Percentiles rank a stretch among this genome's conserved stretches.
These are phyloP conservation scores for Scomber japonicus DNA, from an alignment of 2,113 vertebrate genomes.

Conservation along the genomic window DNA sequence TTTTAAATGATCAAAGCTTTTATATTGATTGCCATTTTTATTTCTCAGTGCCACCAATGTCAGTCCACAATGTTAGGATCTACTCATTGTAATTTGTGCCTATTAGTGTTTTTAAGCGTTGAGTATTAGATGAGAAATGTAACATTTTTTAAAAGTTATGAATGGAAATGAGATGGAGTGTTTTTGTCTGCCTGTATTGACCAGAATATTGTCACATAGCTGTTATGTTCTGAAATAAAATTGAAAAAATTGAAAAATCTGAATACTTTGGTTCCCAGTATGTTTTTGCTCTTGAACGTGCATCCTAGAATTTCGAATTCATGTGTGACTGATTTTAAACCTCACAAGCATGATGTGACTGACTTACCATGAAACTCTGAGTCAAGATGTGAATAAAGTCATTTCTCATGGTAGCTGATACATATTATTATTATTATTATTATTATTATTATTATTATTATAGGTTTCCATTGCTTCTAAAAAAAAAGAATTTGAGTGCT, in stretches of 20 bases:
- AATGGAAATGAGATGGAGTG: not conserved
- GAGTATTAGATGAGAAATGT: not conserved
- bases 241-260: slow-evolving; percentile 13
- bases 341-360: not conserved
- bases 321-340: not conserved
- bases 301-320: not conserved
- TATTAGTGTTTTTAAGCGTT: slow-evolving; percentile 40
- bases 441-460: too few species aligned
- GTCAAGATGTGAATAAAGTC: not conserved
- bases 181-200: slow-evolving; percentile 31
- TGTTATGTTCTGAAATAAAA: slow-evolving; percentile 39
- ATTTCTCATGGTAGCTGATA: not conserved
- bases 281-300: not conserved
- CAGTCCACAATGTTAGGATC: slow-evolving; percentile 30
- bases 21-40: not conserved
- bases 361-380: not conserved
- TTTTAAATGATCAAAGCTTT: slow-evolving; percentile 34
- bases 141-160: not conserved
- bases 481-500: not conserved
- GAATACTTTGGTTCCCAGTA: not conserved
- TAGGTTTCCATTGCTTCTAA: not conserved
- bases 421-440: too few species aligned
- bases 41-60: slow-evolving; percentile 1
- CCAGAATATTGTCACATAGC: slow-evolving; percentile 4
- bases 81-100: slow-evolving; percentile 26